phyloP scores from a whole-genome alignment of 2,888 invertebrate species.

The Aleiodes alternator region DNA sequence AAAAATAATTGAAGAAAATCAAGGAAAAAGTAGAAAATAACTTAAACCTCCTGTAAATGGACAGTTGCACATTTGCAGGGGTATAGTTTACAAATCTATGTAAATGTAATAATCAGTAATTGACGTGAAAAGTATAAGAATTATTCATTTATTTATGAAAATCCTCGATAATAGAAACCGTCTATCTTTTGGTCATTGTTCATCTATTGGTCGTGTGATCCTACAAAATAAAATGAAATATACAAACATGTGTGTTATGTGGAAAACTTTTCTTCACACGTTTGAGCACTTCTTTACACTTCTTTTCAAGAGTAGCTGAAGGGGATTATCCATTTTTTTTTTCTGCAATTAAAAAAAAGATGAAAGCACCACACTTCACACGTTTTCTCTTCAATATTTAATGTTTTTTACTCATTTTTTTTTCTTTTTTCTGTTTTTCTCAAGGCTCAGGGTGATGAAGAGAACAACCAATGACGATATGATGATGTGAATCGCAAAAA shows the following conservation, averaged over 20 bases:
- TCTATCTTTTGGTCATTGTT: no score
- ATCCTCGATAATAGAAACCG: no score
- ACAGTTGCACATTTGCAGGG: no score
- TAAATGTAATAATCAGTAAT: no score
- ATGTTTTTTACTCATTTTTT: background rate
- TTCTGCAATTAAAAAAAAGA: background rate
- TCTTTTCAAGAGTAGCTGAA: background rate
- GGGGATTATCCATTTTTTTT: slow-evolving; percentile 1
- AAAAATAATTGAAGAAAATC: no score
- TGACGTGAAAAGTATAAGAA: no score
- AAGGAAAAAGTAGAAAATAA: no score
- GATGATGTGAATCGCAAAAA: slow-evolving; percentile 37
- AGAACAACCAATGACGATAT: background rate
- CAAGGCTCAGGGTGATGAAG: slow-evolving; percentile 12
- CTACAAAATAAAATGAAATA: slow-evolving; percentile 10
- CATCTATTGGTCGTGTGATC: no score
- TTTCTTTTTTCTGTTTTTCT: background rate
- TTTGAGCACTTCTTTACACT: background rate
- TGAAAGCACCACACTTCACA: background rate
- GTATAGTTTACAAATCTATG: no score
- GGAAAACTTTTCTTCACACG: slow-evolving; percentile 14
- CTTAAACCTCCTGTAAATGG: no score
- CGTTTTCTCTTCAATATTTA: slow-evolving; percentile 8
- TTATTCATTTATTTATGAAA: no score
- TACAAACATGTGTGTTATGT: background rate